Evolutionary conservation across 2,797 vertebrate genomes (phyloP), one percentile per base, ranked within the genome.

Genomic region (Cyclura pinguis): DNA sequence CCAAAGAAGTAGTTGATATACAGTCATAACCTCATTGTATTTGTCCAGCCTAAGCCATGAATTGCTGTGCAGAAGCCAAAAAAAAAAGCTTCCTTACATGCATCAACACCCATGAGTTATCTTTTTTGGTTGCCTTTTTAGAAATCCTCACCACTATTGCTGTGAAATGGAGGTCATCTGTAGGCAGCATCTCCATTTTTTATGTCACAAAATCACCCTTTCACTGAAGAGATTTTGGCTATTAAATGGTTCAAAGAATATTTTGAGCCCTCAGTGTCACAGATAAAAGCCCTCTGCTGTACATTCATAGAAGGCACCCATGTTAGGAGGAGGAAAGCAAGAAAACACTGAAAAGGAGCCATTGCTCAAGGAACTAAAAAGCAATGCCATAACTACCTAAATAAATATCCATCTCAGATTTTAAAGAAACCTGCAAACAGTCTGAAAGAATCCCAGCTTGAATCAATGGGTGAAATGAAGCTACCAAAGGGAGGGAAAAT

Each of bases 241-340:
- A 73, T 64, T 82, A 90, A 64, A 12, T 22, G 22, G 64, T 81
- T 62, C 50, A 32, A 85, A 69, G 84, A 55, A 22, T 72, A 62
- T 52, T 73, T 38, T 22, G 69, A 76, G 67, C 10, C 32, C 59
- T 86, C 38, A 74, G 14, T 82, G 55, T 82, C 78, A 50, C 69
- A 64, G 78, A 87, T 82, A 86, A 90, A 81, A 84, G 8, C 22
- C n/a, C 85, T 76, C 55, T 83, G 55, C n/a, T 83, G 10, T 35
- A 52, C 38, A 67, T 52, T 38, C 6, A 62, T 47, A 77, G 4
- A 55, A 80, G 42, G 35, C 13, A 50, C 16, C 13, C 62, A 69
- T 52, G 32, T 52, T 69, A 10, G 4, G 3, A n/a, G 50, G 6
- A 32, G 10, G 38, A 18, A 55, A 2, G 9, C 22, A 18, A 24